Base-by-base conservation (phyloP, 2,113 vertebrate species). In the Pogona vitticeps region DNA sequence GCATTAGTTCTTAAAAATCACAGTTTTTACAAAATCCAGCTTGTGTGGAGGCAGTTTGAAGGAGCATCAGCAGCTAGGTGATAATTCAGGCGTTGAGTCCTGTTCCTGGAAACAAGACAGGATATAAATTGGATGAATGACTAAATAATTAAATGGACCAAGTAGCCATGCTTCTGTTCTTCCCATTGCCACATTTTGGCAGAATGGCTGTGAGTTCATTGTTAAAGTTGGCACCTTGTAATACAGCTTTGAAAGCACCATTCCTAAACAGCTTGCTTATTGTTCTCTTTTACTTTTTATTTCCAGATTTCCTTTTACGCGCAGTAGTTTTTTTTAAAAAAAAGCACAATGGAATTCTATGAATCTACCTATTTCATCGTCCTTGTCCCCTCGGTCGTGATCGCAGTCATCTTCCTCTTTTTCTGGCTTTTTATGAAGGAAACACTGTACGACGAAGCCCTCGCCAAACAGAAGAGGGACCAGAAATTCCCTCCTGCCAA, bases 361-460 rank as follows among this genome's bases (percentile, higher is more conserved):
- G 98, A 99, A 95, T 99, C 98, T 46, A 98, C 98, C 89, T 99
- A 98, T 96, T 98, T 99, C 68, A 97, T 99, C 92, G 95, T 99
- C 95, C 97, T 99, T 94, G 97, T 98, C 89, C 98, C 98, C 90
- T 97, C 97, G 18, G 96, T 99, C 91, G 98, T 99, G 88, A 98
- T 99, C 42, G 96, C 97, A 68, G 97, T 98, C 90, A 98, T 99
- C 95, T 99, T 99, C 96, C 97, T 99, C 88, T 99, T 99, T 96
- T 99, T 99, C 96, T 99, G 98, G 98, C 98, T 99, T 92, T 99
- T 99, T 95, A 99, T 99, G 98, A 99, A 98, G 94, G 98, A 99
- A 95, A 99, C 99, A 17, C 97, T 98, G 3, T 99, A 99, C 1
- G 98, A 99, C 36, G 98, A 99, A 94, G 98, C 99, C 90, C 97